These are phyloP conservation scores for Lampris incognitus DNA, from an alignment of 2,113 vertebrate genomes.

Conservation along the genomic window DNA sequence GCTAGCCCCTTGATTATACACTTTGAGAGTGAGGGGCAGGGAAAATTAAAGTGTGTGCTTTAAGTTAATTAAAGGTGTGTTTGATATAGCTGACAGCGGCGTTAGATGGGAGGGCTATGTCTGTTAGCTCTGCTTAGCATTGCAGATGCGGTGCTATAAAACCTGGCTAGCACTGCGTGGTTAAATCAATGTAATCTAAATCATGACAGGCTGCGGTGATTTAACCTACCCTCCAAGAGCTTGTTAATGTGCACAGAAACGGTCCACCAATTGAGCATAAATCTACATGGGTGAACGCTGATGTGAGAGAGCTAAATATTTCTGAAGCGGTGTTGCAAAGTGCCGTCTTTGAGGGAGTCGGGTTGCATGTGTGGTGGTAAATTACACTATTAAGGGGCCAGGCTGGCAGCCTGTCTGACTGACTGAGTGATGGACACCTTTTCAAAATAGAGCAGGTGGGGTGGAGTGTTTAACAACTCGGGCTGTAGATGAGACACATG, in stretches of 20 bases:
- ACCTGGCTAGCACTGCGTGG: constrained; percentile 28
- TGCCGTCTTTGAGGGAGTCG: constrained; percentile 7
- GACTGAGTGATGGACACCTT: constrained; percentile 11
- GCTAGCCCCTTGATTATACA: constrained; percentile 56
- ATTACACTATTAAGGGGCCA: constrained; percentile 24
- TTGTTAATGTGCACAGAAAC: constrained; percentile 62
- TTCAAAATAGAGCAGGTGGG: constrained; percentile 28
- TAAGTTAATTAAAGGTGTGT: constrained; percentile 75
- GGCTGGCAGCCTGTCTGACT: constrained; percentile 1
- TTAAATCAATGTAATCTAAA: constrained; percentile 75
- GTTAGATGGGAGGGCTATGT: constrained; percentile 47
- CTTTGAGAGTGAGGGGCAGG: constrained; percentile 37
- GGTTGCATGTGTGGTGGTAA: neutral
- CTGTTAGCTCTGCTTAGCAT: constrained; percentile 30
- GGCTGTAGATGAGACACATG: constrained; percentile 3
- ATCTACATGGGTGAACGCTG: constrained; percentile 46
- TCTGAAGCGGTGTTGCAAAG: constrained; percentile 50
- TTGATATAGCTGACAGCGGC: constrained; percentile 65
- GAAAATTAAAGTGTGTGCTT: constrained; percentile 54
- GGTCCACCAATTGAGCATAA: constrained; percentile 64
- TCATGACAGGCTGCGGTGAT: constrained; percentile 67
- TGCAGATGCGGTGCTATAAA: constrained; percentile 29
- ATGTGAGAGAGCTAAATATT: constrained; percentile 55
- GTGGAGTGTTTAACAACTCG: constrained; percentile 26
- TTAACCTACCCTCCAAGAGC: constrained; percentile 60